These are phyloP conservation scores for Vannuccia rotundouncinata DNA, from an alignment of 2,888 invertebrate species.

Conservation along the genomic window DNA sequence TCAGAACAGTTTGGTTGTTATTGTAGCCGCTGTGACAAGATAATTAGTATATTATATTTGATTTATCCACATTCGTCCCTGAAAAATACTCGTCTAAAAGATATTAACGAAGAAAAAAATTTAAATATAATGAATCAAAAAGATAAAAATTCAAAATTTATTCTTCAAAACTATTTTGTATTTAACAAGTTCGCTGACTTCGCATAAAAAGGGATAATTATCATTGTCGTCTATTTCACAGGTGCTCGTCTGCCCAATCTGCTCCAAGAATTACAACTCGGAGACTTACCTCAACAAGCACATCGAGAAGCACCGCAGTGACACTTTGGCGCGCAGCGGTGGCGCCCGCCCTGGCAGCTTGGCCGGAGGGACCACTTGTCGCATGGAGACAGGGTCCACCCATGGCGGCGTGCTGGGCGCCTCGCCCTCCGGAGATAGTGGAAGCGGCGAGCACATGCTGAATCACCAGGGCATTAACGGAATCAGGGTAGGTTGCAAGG, in stretches of 20 bases:
- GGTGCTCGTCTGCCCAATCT: conserved; percentile 98
- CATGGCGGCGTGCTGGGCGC: not conserved
- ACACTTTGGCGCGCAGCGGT: not conserved
- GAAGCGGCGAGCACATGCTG: conserved; percentile 10
- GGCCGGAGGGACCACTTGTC: not conserved
- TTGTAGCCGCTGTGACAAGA: no score
- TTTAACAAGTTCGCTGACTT: conserved; percentile 70
- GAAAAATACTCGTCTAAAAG: no score
- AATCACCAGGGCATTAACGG: not conserved
- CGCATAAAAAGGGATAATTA: no score
- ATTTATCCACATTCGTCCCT: no score
- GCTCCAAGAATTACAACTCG: conserved; percentile 98
- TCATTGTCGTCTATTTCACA: no score
- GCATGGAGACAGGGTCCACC: not conserved
- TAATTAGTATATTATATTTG: no score
- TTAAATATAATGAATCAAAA: no score
- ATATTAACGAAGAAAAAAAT: no score
- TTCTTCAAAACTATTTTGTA: no score
- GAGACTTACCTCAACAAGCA: conserved; percentile 98
- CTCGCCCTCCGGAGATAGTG: not conserved
- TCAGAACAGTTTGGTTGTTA: no score
- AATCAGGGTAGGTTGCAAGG: not conserved
- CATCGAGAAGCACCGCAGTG: conserved; percentile 80
- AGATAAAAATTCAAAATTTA: no score
- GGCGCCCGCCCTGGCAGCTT: conserved; percentile 13